Conservation (phyloP, 2,797 vertebrate genomes). For the Sebastes flavidus region DNA sequence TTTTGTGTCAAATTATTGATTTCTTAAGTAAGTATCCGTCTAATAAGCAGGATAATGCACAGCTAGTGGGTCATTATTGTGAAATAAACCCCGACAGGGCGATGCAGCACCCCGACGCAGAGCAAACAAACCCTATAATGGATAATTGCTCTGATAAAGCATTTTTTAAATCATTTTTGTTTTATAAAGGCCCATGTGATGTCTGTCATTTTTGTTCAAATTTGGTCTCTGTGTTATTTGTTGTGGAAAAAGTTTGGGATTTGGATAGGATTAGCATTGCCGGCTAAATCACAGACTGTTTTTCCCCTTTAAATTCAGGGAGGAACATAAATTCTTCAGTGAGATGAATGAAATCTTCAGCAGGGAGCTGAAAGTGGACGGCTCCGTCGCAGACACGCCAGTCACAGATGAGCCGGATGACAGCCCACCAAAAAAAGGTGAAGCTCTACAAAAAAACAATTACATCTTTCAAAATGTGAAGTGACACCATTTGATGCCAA, state of each 20-base stretch:
- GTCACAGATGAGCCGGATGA: slow-evolving; percentile 59
- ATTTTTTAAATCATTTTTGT: too few relatives aligned
- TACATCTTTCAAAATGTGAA: not conserved
- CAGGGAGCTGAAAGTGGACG: slow-evolving; percentile 63
- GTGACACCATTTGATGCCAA: not conserved
- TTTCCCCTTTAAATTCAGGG: slow-evolving; percentile 40
- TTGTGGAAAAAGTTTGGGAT: not conserved
- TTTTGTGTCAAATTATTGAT: too few relatives aligned
- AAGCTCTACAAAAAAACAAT: not conserved
- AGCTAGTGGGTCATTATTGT: too few relatives aligned
- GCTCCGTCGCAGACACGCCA: slow-evolving; percentile 7
- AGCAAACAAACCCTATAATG: too few relatives aligned
- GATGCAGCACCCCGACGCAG: too few relatives aligned
- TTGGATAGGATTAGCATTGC: not conserved
- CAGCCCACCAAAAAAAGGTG: slow-evolving; percentile 62
- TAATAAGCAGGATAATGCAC: too few relatives aligned
- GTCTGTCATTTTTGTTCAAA: not conserved
- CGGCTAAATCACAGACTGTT: not conserved
- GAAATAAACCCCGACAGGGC: too few relatives aligned
- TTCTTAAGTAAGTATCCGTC: too few relatives aligned
- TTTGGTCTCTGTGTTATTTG: not conserved
- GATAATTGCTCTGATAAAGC: too few relatives aligned
- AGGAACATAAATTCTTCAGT: slow-evolving; percentile 78
- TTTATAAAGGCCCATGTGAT: not conserved
- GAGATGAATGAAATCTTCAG: slow-evolving; percentile 80